Base-by-base conservation (phyloP, 2,113 vertebrate genomes). In the Rhinolophus ferrumequinum region DNA sequence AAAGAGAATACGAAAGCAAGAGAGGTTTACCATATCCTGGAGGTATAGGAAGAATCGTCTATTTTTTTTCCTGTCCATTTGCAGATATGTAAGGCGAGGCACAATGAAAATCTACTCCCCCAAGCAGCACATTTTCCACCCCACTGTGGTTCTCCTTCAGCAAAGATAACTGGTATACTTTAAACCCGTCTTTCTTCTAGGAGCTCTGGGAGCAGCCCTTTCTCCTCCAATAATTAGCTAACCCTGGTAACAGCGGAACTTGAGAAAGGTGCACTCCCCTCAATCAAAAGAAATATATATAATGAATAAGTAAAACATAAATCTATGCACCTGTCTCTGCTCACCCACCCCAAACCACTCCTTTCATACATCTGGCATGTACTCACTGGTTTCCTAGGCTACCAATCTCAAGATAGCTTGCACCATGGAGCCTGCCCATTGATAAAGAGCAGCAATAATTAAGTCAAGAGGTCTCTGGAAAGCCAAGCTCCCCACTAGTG, bases 351-450 rank as follows among this genome's bases (percentile, higher is more conserved):
- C 47, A 95, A 90, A 93, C 35, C 81, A 76, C 28, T 85, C 41
- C 84, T 87, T 90, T 92, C 69, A 38, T 77, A 66, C 16, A 81
- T 94, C 4, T 69, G 30, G 79, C 67, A 66, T 41, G 62, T 38
- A 50, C 60, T 94, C 30, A 30, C 8, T 88, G 82, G 83, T 93
- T 86, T 95, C 89, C 90, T 93, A 96, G 81, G 92, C 73, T 97
- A 77, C 87, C 58, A 62, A 50, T 72, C 88, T 96, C 67, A 96
- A 89, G 38, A 79, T 8, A 76, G 8, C 26, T 76, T 62, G 24
- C 18, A 93, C 21, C 64, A 69, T 18, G 75, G 24, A 89, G 69
- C 52, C 24, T 26, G 67, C 38, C 81, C 38, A 93, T 18, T 79
- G 56, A 88, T 54, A 26, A 62, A 64, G 38, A 93, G 69, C 50